phyloP scores from a whole-genome alignment of 2,888 invertebrate species.

The Phaonia tiefii region DNA sequence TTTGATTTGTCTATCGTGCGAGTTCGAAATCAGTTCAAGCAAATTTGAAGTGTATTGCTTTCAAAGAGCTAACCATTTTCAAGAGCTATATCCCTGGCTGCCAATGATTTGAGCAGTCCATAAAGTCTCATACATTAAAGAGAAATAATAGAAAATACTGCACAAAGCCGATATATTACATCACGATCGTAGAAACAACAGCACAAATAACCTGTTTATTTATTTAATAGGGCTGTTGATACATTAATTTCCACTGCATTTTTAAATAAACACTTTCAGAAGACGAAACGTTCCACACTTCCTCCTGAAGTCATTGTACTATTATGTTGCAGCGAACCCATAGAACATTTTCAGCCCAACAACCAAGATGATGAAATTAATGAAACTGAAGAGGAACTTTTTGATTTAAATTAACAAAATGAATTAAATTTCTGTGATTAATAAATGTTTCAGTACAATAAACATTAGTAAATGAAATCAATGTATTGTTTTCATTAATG shows the following conservation, averaged over 20 bases:
- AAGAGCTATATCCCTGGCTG: too few relatives aligned
- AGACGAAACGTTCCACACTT: constrained; percentile 8
- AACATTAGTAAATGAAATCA: neutral
- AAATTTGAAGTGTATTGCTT: too few relatives aligned
- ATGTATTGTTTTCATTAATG: too few relatives aligned
- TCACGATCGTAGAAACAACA: too few relatives aligned
- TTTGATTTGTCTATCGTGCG: too few relatives aligned
- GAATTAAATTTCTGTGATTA: constrained; percentile 14
- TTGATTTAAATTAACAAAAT: constrained; percentile 26
- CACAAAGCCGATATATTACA: neutral
- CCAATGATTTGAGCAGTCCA: too few relatives aligned
- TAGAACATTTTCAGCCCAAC: neutral
- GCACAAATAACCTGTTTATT: too few relatives aligned
- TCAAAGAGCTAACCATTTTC: too few relatives aligned
- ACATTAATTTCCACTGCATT: constrained; percentile 4
- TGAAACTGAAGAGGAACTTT: too few relatives aligned
- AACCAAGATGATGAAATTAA: neutral
- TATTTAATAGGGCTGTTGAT: neutral
- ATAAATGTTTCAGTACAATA: constrained; percentile 6
- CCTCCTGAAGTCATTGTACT: constrained; percentile 22
- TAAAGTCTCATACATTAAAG: too few relatives aligned
- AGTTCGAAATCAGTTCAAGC: too few relatives aligned
- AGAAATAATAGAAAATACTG: neutral
- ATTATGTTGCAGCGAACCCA: constrained; percentile 10
- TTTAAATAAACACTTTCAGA: constrained; percentile 7